These are phyloP conservation scores for Trichechus manatus DNA, from an alignment of 2,113 vertebrate species.

Conservation along the genomic window DNA sequence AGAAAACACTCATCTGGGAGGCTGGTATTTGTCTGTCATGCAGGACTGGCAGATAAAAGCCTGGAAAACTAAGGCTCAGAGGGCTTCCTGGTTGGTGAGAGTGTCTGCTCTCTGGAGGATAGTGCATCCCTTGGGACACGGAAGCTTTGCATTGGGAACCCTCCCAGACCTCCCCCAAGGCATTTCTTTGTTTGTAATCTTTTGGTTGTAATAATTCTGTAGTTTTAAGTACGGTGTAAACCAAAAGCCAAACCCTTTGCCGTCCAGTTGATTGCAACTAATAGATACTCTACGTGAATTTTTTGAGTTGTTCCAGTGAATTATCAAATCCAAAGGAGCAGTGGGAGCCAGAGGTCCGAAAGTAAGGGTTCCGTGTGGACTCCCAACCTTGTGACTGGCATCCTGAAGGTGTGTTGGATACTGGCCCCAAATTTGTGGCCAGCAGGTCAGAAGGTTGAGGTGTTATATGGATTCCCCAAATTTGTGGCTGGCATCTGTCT, in stretches of 20 bases:
- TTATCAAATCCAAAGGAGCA: background rate
- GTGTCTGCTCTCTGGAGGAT: background rate
- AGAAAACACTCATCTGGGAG: background rate
- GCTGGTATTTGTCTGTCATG: background rate
- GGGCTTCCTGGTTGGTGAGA: background rate
- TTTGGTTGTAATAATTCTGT: background rate
- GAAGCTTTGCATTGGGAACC: background rate
- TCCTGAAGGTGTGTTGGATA: no score
- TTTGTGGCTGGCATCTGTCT: no score
- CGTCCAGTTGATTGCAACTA: no score
- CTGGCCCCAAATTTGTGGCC: no score
- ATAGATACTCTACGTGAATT: background rate
- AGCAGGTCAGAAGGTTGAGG: no score
- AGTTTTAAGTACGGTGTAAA: background rate
- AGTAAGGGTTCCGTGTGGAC: background rate
- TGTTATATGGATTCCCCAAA: no score
- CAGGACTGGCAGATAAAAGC: background rate
- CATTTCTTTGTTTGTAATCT: background rate
- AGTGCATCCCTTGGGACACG: background rate
- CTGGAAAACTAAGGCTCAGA: background rate
- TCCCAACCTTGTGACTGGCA: no score
- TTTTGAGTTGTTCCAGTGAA: background rate
- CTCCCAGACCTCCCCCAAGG: background rate
- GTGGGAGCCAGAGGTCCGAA: background rate
- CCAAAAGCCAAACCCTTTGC: no score